A percentile compares a stretch with the other conserved stretches of the same genome.
Conservation (phyloP, 2,888 invertebrate species). For the Alcis repandata region DNA sequence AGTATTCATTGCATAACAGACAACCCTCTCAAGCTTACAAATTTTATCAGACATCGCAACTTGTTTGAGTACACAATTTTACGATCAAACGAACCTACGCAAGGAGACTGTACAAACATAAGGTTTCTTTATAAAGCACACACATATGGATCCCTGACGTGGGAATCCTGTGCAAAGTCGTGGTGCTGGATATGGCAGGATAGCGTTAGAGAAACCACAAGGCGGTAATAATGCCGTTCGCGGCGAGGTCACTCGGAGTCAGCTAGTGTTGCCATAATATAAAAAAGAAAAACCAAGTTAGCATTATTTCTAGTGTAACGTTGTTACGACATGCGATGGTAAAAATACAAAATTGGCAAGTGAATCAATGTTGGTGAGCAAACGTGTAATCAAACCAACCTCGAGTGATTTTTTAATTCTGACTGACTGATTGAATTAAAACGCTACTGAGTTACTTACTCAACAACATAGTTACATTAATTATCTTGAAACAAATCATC, state of each 20-base stretch:
- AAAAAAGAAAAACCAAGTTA: not conserved
- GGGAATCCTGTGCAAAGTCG: conserved; percentile 45
- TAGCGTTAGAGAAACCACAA: conserved; percentile 34
- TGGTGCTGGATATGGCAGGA: conserved; percentile 33
- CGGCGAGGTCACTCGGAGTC: not conserved
- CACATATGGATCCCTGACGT: conserved; percentile 38
- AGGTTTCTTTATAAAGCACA: conserved; percentile 41
- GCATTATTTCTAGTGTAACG: too few relatives aligned
- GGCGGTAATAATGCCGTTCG: conserved; percentile 38
- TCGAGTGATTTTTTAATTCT: too few relatives aligned
- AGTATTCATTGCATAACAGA: conserved; percentile 11
- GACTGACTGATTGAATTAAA: too few relatives aligned
- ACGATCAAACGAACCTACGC: conserved; percentile 34
- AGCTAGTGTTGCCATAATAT: not conserved
- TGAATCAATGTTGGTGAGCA: not conserved
- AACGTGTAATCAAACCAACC: too few relatives aligned
- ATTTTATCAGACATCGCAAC: conserved; percentile 26
- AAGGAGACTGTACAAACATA: conserved; percentile 35
- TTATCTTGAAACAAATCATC: too few relatives aligned
- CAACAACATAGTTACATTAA: too few relatives aligned
- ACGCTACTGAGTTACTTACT: too few relatives aligned
- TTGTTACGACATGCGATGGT: too few relatives aligned
- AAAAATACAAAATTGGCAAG: not conserved
- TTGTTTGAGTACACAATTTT: conserved; percentile 38
- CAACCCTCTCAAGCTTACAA: conserved; percentile 20